Evolutionary conservation across 2,888 invertebrate genomes (phyloP), one percentile per base, ranked within the genome.

Genomic region (Hydrotaea diabolus): DNA sequence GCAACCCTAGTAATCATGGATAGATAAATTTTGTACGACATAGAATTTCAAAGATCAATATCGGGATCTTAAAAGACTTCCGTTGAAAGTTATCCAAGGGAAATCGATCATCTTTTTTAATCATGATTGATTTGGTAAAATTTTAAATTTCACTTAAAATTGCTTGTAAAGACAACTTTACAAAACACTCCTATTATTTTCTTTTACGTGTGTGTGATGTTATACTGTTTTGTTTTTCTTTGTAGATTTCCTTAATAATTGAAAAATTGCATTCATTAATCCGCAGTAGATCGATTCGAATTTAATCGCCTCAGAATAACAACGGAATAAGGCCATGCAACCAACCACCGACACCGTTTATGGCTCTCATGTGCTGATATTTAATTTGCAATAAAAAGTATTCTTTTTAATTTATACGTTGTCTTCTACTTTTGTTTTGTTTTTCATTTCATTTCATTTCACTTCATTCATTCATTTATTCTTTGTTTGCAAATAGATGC

Each of bases 401-500:
- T 26, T 73, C 11, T 31, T 73, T 74, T n/a, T 57, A 74, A 39
- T 57, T 57, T 53, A 53, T 74, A 36, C 53, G n/a, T 21, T 55
- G 17, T 46, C 46, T 26, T 4, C 62, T 26, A n/a, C n/a, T n/a
- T n/a, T n/a, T n/a, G n/a, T 64, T 43, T 43, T 77, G 89, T 13
- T 23, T 57, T 57, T 57, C n/a, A n/a, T n/a, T n/a, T n/a, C n/a
- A n/a, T 31, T 31, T 31, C 31, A 4, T 31, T 31, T 31, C 31
- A 31, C 7, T 31, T 31, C 31, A 31, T 31, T 31, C 31, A 31
- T 31, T 4, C 59, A 59, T n/a, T n/a, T n/a, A n/a, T 59, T 43
- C 66, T 39, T 66, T 66, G 66, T 66, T 43, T 66, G 19, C 66
- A 66, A 66, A 66, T 39, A 39, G 43, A 21, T 19, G 9, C 0